These are phyloP conservation scores for Taenaris catops DNA, from an alignment of 2,888 invertebrate species.

Conservation along the genomic window DNA sequence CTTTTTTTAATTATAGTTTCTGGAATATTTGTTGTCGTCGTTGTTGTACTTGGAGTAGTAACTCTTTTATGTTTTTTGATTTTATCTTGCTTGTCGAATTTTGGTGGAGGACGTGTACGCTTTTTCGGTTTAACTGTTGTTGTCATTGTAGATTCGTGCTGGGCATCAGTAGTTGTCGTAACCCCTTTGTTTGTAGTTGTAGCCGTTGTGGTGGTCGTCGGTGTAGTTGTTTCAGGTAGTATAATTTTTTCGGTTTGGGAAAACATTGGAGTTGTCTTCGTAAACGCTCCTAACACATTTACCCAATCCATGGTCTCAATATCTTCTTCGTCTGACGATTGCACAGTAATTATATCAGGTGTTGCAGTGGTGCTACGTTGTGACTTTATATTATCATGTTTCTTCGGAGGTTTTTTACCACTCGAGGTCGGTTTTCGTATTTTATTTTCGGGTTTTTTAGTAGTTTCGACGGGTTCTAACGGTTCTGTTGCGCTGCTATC, in stretches of 20 bases:
- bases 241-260: conserved; percentile 36
- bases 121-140: conserved; percentile 45
- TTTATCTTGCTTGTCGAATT: conserved; percentile 51
- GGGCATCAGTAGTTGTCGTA: conserved; percentile 31
- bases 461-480: conserved; percentile 27
- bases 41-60: conserved; percentile 40
- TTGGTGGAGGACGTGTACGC: conserved; percentile 62
- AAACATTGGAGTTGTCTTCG: conserved; percentile 63
- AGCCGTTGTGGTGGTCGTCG: conserved; percentile 26
- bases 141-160: conserved; percentile 28
- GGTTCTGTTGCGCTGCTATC: conserved; percentile 34
- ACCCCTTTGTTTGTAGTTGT: conserved; percentile 20
- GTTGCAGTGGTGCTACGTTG: conserved; percentile 33
- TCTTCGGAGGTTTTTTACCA: conserved; percentile 46
- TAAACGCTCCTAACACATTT: conserved; percentile 54
- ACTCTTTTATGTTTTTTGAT: conserved; percentile 60
- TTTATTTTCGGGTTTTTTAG: conserved; percentile 37
- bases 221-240: conserved; percentile 30
- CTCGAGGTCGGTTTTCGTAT: conserved; percentile 34
- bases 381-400: conserved; percentile 44
- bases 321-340: conserved; percentile 34
- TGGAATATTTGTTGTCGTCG: conserved; percentile 40
- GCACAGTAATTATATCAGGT: conserved; percentile 61
- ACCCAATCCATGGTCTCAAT: conserved; percentile 50
- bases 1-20: conserved; percentile 37